Evolutionary conservation across 1,140 invertebrate genomes (phyloP).

Genomic region (Ladona fulva): DNA sequence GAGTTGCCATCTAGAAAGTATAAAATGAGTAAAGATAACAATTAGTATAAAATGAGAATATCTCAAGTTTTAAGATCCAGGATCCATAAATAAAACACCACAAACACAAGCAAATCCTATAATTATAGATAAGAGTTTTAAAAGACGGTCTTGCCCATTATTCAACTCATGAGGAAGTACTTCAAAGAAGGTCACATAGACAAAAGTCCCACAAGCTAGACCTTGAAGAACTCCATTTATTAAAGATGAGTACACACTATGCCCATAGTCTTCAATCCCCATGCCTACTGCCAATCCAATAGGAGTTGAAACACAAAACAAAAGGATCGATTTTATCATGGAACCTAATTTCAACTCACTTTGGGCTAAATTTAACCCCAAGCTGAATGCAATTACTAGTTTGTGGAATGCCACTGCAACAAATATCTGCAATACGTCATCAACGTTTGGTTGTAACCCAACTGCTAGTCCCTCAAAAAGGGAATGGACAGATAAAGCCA

Average conservation of each 20-base stretch:
- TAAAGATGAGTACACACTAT: constrained; percentile 32
- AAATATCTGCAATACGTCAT: constrained; percentile 40
- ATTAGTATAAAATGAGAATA: too few relatives aligned
- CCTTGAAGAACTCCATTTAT: constrained; percentile 46
- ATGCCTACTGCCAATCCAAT: constrained; percentile 41
- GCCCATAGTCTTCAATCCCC: constrained; percentile 30
- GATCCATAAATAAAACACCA: constrained; percentile 33
- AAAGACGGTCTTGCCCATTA: constrained; percentile 34
- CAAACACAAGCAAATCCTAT: constrained; percentile 40
- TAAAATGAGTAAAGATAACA: too few relatives aligned
- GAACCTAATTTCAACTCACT: constrained; percentile 36
- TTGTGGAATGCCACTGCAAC: constrained; percentile 52
- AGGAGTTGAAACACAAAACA: constrained; percentile 47
- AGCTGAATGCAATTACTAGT: constrained; percentile 48
- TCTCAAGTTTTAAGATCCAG: constrained; percentile 15
- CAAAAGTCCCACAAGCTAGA: constrained; percentile 55
- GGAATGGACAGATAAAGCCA: constrained; percentile 45
- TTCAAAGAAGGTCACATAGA: constrained; percentile 62
- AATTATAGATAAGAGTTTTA: constrained; percentile 42
- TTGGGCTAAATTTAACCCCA: constrained; percentile 52
- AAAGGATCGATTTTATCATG: constrained; percentile 33
- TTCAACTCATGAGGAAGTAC: constrained; percentile 45
- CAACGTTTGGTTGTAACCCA: constrained; percentile 40
- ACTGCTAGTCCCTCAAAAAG: constrained; percentile 51
- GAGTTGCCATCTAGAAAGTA: too few relatives aligned